Conservation (phyloP, 2,888 invertebrate species). For the Cremastinae sp. region DNA sequence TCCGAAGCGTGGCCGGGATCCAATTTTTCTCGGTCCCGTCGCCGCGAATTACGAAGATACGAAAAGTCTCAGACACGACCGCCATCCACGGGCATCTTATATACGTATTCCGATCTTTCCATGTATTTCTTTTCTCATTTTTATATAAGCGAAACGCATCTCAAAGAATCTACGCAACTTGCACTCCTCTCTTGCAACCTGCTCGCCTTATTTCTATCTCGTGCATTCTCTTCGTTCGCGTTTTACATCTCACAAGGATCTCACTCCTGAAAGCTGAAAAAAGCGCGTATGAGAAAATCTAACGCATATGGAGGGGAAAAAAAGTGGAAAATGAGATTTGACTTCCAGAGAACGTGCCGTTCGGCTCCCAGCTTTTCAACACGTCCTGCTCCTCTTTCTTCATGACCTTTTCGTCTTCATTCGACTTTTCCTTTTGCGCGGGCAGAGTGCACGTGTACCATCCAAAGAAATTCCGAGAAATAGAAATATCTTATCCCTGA, state of each 20-base stretch:
- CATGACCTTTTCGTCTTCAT: conserved; percentile 8
- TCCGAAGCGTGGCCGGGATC: conserved; percentile 64
- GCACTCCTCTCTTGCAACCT: conserved; percentile 30
- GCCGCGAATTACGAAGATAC: conserved; percentile 76
- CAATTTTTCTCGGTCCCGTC: conserved; percentile 79
- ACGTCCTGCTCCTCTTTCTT: conserved; percentile 12
- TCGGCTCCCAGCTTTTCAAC: conserved; percentile 22
- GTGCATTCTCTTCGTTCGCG: not conserved
- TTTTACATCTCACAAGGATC: conserved; percentile 1
- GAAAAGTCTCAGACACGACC: conserved; percentile 58
- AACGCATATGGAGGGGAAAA: not conserved
- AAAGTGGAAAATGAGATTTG: conserved; percentile 32
- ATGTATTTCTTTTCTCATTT: conserved; percentile 34
- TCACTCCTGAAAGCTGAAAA: not conserved
- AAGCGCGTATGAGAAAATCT: conserved; percentile 1
- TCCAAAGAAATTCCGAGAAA: conserved; percentile 61
- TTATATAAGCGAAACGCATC: conserved; percentile 15
- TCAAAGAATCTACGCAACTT: conserved; percentile 24
- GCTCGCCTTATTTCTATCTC: conserved; percentile 9
- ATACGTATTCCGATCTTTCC: conserved; percentile 6
- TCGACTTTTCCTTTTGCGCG: conserved; percentile 45
- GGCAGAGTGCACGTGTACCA: conserved; percentile 18
- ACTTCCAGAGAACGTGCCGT: conserved; percentile 29
- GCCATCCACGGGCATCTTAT: conserved; percentile 53
- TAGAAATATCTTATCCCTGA: conserved; percentile 1